Evolutionary conservation across 2,113 vertebrate species (phyloP).

Genomic region (Laticauda laticaudata): DNA sequence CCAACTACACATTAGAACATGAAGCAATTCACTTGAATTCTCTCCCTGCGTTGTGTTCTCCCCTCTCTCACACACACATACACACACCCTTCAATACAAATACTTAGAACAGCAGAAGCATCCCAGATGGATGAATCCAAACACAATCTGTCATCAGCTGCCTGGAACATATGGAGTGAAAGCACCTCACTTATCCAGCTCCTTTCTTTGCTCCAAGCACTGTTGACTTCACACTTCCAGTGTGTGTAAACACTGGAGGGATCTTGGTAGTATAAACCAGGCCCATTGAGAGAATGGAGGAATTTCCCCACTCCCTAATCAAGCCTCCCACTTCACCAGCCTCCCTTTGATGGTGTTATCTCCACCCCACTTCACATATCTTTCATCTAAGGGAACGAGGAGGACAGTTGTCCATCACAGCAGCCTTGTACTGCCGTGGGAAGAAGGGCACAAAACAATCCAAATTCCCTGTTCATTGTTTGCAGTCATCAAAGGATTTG

Average conservation of each 20-base stretch:
- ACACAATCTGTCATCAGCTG: constrained; percentile 36
- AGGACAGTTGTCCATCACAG: background rate
- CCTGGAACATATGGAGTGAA: constrained; percentile 28
- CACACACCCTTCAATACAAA: background rate
- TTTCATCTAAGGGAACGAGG: background rate
- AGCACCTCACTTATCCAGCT: background rate
- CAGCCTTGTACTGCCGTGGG: no score
- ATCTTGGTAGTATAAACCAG: background rate
- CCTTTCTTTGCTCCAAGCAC: background rate
- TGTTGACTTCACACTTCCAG: constrained; percentile 14
- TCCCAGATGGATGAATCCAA: constrained; percentile 23
- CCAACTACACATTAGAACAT: background rate
- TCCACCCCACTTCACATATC: background rate
- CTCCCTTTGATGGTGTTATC: background rate
- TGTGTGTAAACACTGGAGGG: background rate
- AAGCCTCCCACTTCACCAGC: background rate
- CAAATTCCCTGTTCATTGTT: background rate
- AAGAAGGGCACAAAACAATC: background rate
- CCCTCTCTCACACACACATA: background rate
- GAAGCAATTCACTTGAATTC: background rate
- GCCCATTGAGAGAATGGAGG: background rate
- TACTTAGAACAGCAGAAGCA: constrained; percentile 7
- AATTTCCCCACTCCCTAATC: background rate
- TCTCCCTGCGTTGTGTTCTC: no score
- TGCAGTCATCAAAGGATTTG: background rate